Base-by-base conservation (phyloP, 1,140 invertebrate genomes). In the Epicauta chinensis region DNA sequence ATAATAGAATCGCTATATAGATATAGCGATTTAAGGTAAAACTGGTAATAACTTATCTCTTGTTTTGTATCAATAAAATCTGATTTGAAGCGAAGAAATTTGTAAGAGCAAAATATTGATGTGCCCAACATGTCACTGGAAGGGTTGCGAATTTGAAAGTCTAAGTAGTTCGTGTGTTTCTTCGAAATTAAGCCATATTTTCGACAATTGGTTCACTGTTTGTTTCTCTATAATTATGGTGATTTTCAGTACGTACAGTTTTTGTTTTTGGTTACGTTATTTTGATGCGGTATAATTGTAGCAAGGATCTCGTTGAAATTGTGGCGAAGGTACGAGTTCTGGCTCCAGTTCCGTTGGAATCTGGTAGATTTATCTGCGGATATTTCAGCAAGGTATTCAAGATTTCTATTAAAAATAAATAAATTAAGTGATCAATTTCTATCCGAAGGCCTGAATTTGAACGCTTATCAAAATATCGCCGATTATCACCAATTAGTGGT, bases 181-280 rank as follows among this genome's bases (percentile, higher is more conserved):
- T 11, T 81, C 90, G 9, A 76, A 80, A 60, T 74, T 91, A 13
- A 91, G 89, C 0, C 93, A 94, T 64, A 74, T 98, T 16, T 93
- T 98, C 67, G 95, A 98, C 65, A 98, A 98, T 75, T 79, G 83
- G 10, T 85, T 85, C 11, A 97, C 93, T 0, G 83, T 98, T 1
- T 81, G 90, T 62, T 98, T 97, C 72, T 88, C 96, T 14, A 81
- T 92, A 34, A 90, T 97, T 63, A 97, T 98, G 91, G 93, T 93
- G 23, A 82, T 99, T 66, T 97, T 93, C 91, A 87, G 89, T 79
- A 77, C 80, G 71, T 73, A 44, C 1, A 29, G 10, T 16, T 42
- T 12, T 14, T 16, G 0, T 0, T 6, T 31, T 15, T 41, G 7
- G 35, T n/a, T n/a, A n/a, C n/a, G 23, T 37, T 34, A 13, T 6